Base-by-base conservation (phyloP, 2,797 vertebrate species). In the Liasis olivaceus region DNA sequence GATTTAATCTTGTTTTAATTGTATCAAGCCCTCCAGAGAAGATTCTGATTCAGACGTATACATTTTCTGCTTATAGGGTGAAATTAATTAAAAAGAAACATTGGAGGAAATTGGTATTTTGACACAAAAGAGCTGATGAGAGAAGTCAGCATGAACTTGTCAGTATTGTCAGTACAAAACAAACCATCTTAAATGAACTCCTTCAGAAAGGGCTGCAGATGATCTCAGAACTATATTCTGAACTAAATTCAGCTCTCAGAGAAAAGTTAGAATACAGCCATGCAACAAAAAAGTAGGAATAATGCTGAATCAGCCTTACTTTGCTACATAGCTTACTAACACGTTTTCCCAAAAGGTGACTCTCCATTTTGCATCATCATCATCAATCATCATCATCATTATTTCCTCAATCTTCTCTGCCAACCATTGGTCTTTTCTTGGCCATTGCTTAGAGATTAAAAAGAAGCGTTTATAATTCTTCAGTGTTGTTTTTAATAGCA, bases 391-490 rank as follows among this genome's bases (percentile, higher is more conserved):
- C n/a, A n/a, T 47, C 5, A 47, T 51, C 14, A 36, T 31, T 17
- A 2, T 36, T 17, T 72, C n/a, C 66, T 72, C 66, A 72, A 31
- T 17, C n/a, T 36, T 72, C 66, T 31, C 66, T 72, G n/a, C n/a
- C 66, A 36, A 36, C n/a, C 87, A 84, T 95, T 96, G 86, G 96
- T 95, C 94, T 93, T 90, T 64, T 92, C 85, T 88, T 89, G 95
- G 96, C 95, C 97, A 97, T 96, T 93, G 96, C 96, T 91, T 91
- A 94, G 96, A 95, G 95, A 97, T 96, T 81, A 96, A 96, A 97
- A 97, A 96, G 95, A 91, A 97, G 95, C 89, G 91, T 95, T 98
- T 97, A 96, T 96, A 97, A 96, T 97, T 98, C 97, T 98, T 98
- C 97, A 97, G 91, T 97, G 95, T 96, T 98, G 96, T 97, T 98